Conservation (phyloP, 2,888 invertebrate genomes). For the Coecobrya sp. region DNA sequence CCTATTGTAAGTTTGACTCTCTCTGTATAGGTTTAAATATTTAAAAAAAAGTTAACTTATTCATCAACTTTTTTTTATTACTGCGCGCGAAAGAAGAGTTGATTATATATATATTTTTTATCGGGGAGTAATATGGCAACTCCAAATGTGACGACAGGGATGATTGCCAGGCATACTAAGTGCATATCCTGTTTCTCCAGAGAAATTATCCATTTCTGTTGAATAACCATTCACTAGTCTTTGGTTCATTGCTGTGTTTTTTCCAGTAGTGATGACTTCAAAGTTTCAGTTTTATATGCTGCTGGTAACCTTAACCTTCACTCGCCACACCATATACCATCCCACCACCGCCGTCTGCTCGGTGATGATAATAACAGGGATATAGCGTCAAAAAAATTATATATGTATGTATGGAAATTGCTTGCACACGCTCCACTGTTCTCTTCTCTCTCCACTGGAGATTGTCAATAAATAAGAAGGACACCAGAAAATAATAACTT, state of each 20-base stretch:
- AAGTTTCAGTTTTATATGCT: neutral
- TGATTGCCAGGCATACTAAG: neutral
- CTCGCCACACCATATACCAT: neutral
- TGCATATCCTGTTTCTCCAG: neutral
- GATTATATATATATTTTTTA: neutral
- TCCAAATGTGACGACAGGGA: conserved; percentile 9
- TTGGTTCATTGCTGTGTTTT: neutral
- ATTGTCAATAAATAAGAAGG: neutral
- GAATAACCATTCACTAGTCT: neutral
- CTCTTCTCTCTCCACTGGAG: too few species aligned
- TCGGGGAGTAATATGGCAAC: neutral
- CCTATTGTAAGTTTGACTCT: neutral
- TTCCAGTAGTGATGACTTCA: neutral
- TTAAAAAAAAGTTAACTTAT: conserved; percentile 1
- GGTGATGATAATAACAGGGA: neutral
- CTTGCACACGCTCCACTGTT: neutral
- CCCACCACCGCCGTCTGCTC: neutral
- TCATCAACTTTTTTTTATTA: conserved; percentile 3
- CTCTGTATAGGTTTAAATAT: neutral
- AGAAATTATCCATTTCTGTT: neutral
- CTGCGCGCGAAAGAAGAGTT: neutral
- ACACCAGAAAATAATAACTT: conserved; percentile 7
- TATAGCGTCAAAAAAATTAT: neutral
- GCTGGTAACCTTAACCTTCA: conserved; percentile 30
- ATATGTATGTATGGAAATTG: neutral